Conservation (phyloP, 1,140 invertebrate species). For the Lordiphosa mommai region DNA sequence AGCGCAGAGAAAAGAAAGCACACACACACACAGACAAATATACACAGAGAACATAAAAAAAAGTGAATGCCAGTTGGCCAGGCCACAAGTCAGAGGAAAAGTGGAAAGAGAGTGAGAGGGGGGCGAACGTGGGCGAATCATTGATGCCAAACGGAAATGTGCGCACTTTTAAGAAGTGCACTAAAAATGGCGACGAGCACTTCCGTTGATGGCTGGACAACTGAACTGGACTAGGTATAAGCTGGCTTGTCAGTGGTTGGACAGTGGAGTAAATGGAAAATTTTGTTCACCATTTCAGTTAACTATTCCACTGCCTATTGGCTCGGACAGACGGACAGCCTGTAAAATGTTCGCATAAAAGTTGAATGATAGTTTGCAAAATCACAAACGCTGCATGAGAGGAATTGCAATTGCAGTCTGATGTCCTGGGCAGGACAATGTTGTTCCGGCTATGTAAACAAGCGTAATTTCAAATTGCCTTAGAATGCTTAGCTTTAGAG, state of each 20-base stretch:
- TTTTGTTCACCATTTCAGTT: too few species aligned
- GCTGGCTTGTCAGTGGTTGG: constrained; percentile 10
- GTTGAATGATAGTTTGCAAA: constrained; percentile 66
- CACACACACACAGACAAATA: constrained; percentile 15
- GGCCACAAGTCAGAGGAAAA: constrained; percentile 3
- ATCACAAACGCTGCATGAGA: constrained; percentile 38
- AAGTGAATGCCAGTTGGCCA: neutral
- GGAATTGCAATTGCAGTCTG: constrained; percentile 37
- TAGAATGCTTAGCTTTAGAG: constrained; percentile 35
- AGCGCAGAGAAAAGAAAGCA: constrained; percentile 4
- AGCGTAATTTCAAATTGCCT: constrained; percentile 62
- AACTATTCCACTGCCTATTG: constrained; percentile 14
- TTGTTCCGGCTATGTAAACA: constrained; percentile 57
- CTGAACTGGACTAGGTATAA: constrained; percentile 14
- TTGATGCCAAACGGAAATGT: constrained; percentile 77
- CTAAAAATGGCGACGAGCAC: constrained; percentile 77
- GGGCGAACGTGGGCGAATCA: constrained; percentile 43
- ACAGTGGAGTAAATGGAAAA: too few species aligned
- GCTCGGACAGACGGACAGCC: constrained; percentile 1
- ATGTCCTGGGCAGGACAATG: constrained; percentile 6
- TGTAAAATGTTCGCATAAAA: constrained; percentile 54
- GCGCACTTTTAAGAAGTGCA: constrained; percentile 75
- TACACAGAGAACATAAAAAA: neutral
- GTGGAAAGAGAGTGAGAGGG: neutral
- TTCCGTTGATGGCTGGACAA: constrained; percentile 59